Conservation (phyloP, 2,113 vertebrate genomes). For the Seriola aureovittata region DNA sequence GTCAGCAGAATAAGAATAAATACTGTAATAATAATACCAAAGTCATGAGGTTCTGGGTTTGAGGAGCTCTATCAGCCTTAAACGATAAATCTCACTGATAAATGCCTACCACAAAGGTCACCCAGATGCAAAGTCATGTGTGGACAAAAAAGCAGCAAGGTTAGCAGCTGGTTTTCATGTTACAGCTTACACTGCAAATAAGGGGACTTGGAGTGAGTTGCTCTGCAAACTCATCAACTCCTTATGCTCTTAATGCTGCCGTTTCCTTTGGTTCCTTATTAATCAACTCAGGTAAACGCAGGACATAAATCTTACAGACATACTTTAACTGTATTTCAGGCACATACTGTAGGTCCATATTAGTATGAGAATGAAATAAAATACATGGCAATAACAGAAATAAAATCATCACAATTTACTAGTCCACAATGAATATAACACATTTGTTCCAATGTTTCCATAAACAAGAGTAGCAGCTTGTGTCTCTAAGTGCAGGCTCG, state of each 20-base stretch:
- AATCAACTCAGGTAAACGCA: not conserved
- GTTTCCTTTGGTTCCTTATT: not conserved
- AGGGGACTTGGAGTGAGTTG: not conserved
- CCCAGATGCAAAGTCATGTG: not conserved
- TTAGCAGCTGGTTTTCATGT: conserved; percentile 17
- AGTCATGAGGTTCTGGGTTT: not conserved
- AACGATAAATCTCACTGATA: conserved; percentile 22
- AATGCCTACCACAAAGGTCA: conserved; percentile 35
- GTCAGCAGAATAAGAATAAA: not conserved
- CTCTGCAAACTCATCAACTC: conserved; percentile 18
- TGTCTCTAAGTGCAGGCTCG: too few relatives aligned
- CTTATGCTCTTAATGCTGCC: not conserved
- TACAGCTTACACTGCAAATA: conserved; percentile 27
- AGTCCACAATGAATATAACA: too few relatives aligned
- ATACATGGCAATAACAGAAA: too few relatives aligned
- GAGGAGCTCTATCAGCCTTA: conserved; percentile 6
- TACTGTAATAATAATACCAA: not conserved
- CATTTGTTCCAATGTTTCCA: too few relatives aligned
- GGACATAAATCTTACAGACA: too few relatives aligned
- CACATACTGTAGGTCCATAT: too few relatives aligned
- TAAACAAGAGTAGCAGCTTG: too few relatives aligned
- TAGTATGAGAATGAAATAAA: too few relatives aligned
- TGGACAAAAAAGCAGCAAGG: conserved; percentile 37
- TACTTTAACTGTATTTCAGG: too few relatives aligned
- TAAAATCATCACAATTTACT: too few relatives aligned